A percentile compares a stretch with the other conserved stretches of the same genome.
Conservation (phyloP, 2,797 vertebrate genomes). For the Loris lydekkerianus region DNA sequence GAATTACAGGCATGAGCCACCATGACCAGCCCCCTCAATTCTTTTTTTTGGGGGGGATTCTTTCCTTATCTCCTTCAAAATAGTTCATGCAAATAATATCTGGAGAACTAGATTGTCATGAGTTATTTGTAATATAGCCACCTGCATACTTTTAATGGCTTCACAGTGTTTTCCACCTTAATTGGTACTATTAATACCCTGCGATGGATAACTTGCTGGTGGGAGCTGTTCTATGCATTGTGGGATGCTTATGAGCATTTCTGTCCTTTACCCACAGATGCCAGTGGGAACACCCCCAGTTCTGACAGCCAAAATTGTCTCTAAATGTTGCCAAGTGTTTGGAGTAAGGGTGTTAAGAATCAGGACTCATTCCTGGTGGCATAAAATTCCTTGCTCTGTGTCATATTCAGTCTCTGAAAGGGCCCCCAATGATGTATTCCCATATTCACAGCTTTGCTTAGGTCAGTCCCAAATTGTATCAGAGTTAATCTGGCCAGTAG, state of each 20-base stretch:
- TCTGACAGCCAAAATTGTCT: neutral
- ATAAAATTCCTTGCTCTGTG: neutral
- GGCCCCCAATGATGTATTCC: neutral
- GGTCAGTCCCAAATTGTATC: neutral
- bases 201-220: neutral
- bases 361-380: too few relatives aligned
- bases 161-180: neutral
- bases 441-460: neutral
- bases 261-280: neutral
- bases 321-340: too few relatives aligned
- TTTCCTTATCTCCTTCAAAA: neutral
- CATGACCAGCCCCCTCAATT: neutral
- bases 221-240: neutral
- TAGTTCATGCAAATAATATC: neutral
- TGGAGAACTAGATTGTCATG: neutral
- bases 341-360: neutral
- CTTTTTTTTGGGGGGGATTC: neutral
- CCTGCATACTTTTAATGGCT: neutral
- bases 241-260: neutral
- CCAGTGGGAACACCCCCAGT: neutral
- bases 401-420: neutral
- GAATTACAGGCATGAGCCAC: too few relatives aligned
- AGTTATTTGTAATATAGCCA: neutral
- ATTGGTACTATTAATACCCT: neutral
- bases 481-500: neutral